Conservation (phyloP, 92 coral and sea anemone species). For the Phenganax marumi region DNA sequence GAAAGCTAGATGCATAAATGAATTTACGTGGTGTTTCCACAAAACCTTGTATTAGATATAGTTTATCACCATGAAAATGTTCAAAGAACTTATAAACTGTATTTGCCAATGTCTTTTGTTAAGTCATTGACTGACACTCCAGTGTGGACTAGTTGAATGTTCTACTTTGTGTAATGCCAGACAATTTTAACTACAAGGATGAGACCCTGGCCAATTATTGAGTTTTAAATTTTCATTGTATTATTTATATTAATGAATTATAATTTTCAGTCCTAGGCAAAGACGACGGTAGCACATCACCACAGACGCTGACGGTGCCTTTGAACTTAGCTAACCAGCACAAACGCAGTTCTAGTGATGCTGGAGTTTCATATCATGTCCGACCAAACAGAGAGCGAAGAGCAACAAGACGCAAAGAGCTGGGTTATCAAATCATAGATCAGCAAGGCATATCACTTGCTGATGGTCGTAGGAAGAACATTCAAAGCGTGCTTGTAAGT, state of each 20-base stretch:
- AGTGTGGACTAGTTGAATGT: no score
- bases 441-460: conserved; percentile 23
- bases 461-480: conserved; percentile 9
- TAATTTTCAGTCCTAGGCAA: not conserved
- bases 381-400: conserved; percentile 14
- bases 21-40: no score
- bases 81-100: no score
- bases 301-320: not conserved
- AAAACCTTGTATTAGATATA: no score
- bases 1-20: no score
- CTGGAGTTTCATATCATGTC: conserved; percentile 23
- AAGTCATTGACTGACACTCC: no score
- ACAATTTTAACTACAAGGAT: no score
- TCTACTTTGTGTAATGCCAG: no score
- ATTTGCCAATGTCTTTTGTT: no score
- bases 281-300: not conserved
- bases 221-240: no score
- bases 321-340: not conserved
- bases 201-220: no score
- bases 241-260: not conserved
- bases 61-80: no score
- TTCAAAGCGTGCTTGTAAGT: conserved; percentile 37
- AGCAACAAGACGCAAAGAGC: not conserved
- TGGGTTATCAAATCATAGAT: conserved; percentile 31
- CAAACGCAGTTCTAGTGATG: conserved; percentile 44